phyloP scores from a whole-genome alignment of 2,888 invertebrate species.

The Mantis religiosa region DNA sequence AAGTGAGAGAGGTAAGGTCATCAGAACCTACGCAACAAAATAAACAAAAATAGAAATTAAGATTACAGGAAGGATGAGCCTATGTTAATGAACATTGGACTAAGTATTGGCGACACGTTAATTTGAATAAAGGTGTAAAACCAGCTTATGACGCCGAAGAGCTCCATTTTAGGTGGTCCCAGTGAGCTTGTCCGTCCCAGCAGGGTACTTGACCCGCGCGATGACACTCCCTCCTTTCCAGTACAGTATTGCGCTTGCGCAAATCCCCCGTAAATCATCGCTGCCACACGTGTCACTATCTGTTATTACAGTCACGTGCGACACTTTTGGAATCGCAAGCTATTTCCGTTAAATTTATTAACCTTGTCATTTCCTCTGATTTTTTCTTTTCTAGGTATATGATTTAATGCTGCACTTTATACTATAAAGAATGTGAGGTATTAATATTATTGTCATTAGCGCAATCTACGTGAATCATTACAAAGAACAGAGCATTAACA shows the following conservation, averaged over 20 bases:
- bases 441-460: no score
- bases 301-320: background rate
- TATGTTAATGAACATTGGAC: background rate
- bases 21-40: background rate
- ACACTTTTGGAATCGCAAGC: background rate
- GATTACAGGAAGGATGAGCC: background rate
- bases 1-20: background rate
- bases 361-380: background rate
- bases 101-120: background rate
- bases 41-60: background rate
- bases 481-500: no score
- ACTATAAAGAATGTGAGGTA: no score
- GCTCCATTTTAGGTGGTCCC: background rate
- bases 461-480: no score
- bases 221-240: background rate
- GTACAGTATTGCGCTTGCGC: background rate
- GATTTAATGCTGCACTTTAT: background rate
- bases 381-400: background rate
- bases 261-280: background rate
- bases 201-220: background rate
- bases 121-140: background rate
- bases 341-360: background rate
- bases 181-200: background rate
- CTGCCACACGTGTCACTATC: background rate
- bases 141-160: background rate